phyloP scores from a whole-genome alignment of 2,888 invertebrate genomes.

The Malthinus seriepunctatus region DNA sequence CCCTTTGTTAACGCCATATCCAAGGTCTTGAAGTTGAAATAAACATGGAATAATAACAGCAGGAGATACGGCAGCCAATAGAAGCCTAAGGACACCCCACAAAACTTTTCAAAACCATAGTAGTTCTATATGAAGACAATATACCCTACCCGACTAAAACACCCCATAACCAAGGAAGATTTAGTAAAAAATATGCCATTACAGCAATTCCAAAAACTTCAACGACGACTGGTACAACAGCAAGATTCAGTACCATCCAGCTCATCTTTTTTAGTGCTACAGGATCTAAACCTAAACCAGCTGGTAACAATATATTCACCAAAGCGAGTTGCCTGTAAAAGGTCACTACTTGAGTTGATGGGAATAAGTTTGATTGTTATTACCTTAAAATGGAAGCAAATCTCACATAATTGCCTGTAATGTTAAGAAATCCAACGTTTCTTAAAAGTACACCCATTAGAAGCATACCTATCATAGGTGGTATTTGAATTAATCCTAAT shows the following conservation, averaged over 20 bases:
- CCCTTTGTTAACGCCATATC: constrained; percentile 72
- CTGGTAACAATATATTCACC: constrained; percentile 66
- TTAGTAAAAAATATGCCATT: constrained; percentile 59
- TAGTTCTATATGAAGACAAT: constrained; percentile 22
- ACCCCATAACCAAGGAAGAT: constrained; percentile 66
- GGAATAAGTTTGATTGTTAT: background rate
- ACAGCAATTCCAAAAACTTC: constrained; percentile 61
- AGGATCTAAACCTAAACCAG: constrained; percentile 67
- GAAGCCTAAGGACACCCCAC: constrained; percentile 54
- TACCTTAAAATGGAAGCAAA: constrained; percentile 59
- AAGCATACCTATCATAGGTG: constrained; percentile 67
- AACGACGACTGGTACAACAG: constrained; percentile 62
- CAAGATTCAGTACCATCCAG: constrained; percentile 59
- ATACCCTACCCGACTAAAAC: constrained; percentile 56
- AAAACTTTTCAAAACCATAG: constrained; percentile 40
- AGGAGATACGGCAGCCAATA: constrained; percentile 71
- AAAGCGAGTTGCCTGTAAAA: constrained; percentile 62
- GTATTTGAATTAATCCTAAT: constrained; percentile 42
- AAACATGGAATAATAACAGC: constrained; percentile 75
- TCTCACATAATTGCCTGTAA: constrained; percentile 52
- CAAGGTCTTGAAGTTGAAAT: constrained; percentile 63
- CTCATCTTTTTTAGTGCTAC: constrained; percentile 60
- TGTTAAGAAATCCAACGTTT: constrained; percentile 56
- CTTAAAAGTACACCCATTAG: constrained; percentile 61
- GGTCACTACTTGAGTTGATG: background rate